Percentiles rank a stretch among this genome's conserved stretches.
phyloP scores from a whole-genome alignment of 2,113 vertebrate genomes.

The Xiphophorus maculatus region DNA sequence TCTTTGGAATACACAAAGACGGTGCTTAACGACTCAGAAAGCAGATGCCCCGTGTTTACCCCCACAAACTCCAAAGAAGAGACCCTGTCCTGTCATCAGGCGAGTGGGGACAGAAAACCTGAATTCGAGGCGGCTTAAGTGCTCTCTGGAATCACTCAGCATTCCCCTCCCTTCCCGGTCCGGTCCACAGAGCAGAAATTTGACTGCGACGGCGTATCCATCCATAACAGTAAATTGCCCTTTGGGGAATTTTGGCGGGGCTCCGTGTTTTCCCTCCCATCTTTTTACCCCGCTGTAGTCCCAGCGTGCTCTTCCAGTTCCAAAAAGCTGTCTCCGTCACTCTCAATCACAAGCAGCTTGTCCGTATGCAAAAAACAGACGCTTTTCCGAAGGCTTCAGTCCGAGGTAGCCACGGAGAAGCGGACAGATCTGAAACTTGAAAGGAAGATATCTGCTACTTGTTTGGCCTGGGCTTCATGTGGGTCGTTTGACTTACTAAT shows the following conservation, averaged over 20 bases:
- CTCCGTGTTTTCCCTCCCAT: conserved; percentile 40
- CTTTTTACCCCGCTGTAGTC: conserved; percentile 28
- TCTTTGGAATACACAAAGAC: conserved; percentile 62
- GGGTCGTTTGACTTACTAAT: neutral
- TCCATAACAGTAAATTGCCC: conserved; percentile 79
- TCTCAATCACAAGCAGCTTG: conserved; percentile 50
- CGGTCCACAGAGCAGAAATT: conserved; percentile 55
- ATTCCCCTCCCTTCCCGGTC: conserved; percentile 59
- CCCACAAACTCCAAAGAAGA: conserved; percentile 60
- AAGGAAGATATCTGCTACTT: conserved; percentile 2
- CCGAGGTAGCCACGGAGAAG: conserved; percentile 10
- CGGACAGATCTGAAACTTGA: conserved; percentile 10
- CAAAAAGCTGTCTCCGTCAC: conserved; percentile 63
- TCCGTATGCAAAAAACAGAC: conserved; percentile 28
- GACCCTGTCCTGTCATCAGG: conserved; percentile 58
- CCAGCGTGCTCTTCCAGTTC: conserved; percentile 37
- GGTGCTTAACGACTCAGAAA: conserved; percentile 70
- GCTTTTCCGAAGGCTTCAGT: conserved; percentile 34
- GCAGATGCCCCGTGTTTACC: conserved; percentile 70
- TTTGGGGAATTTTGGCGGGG: conserved; percentile 69
- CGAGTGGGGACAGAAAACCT: conserved; percentile 61
- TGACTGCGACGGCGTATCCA: conserved; percentile 73
- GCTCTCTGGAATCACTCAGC: conserved; percentile 77
- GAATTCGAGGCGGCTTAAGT: conserved; percentile 76
- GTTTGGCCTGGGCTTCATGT: conserved; percentile 3